Evolutionary conservation across 2,113 vertebrate genomes (phyloP).

Genomic region (Leucosticte australis): DNA sequence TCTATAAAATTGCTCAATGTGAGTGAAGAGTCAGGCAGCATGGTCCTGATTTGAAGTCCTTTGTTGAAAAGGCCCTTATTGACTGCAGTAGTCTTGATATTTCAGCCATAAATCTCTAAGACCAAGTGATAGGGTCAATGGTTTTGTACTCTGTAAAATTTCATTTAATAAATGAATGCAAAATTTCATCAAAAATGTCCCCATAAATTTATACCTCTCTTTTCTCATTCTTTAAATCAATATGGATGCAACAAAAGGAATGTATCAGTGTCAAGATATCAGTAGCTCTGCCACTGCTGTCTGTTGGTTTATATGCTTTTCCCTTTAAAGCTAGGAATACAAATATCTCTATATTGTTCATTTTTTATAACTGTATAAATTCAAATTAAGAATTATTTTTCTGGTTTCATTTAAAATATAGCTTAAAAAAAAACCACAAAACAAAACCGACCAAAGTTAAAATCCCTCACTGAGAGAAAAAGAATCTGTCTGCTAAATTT

Average conservation of each 20-base stretch:
- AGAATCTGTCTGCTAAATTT: not conserved
- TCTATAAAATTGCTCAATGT: not conserved
- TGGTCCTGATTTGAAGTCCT: not conserved
- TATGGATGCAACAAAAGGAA: slow-evolving; percentile 18
- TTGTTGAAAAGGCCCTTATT: not conserved
- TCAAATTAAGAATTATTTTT: not conserved
- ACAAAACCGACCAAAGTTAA: not conserved
- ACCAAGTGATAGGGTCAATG: slow-evolving; percentile 28
- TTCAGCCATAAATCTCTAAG: slow-evolving; percentile 27
- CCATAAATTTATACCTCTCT: slow-evolving; percentile 35
- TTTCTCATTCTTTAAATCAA: slow-evolving; percentile 53
- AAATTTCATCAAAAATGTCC: slow-evolving; percentile 47
- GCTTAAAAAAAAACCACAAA: not conserved
- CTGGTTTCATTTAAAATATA: not conserved
- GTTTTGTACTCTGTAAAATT: slow-evolving; percentile 51
- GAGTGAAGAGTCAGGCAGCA: not conserved
- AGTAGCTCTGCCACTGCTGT: not conserved
- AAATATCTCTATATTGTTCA: not conserved
- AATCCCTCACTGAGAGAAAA: not conserved
- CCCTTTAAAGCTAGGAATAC: not conserved
- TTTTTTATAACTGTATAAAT: not conserved
- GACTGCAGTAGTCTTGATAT: slow-evolving; percentile 5
- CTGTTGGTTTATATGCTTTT: not conserved
- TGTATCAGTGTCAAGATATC: slow-evolving; percentile 40
- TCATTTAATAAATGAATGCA: slow-evolving; percentile 53